Base-by-base conservation (phyloP, 1,140 invertebrate genomes). In the Neoseiulus cucumeris region DNA sequence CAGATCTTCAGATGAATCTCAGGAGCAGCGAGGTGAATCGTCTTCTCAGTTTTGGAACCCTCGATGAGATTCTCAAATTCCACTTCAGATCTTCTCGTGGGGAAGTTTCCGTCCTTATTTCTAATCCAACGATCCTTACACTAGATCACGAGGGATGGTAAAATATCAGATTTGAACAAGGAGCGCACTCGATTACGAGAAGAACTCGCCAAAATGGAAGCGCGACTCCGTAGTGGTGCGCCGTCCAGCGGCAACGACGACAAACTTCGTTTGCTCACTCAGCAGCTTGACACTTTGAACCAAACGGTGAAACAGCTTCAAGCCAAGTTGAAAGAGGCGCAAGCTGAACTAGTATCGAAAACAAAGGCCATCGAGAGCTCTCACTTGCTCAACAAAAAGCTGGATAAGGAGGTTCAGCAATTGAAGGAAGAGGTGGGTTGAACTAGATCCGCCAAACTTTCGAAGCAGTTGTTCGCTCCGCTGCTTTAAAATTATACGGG, bases 1-100 rank as follows among this genome's bases (percentile, higher is more conserved):
- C 80, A 67, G 81, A 86, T 70, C 78, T 86, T 71, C 80, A 79
- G 70, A 78, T 79, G 39, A 77, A 77, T 67, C 80, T 81, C 73
- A 81, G 78, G 75, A 82, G 80, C 70, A 78, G 78, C 59, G 81
- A 82, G 67, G 72, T 80, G 1, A 73, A 79, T 2, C 68, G 70
- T 29, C 70, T 7, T 25, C 45, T 47, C 28, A n/a, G n/a, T n/a
- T n/a, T n/a, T n/a, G n/a, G n/a, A n/a, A n/a, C n/a, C n/a, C n/a
- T n/a, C n/a, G n/a, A n/a, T n/a, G n/a, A n/a, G n/a, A n/a, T n/a
- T n/a, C n/a, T n/a, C n/a, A n/a, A n/a, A n/a, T n/a, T n/a, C n/a
- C n/a, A n/a, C n/a, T n/a, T n/a, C n/a, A n/a, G n/a, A n/a, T n/a
- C n/a, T n/a, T n/a, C n/a, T n/a, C n/a, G n/a, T n/a, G n/a, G n/a